Percentiles rank a stretch among this genome's conserved stretches.
Evolutionary conservation across 2,113 vertebrate genomes (phyloP).

Genomic region (Rhipidura dahli): DNA sequence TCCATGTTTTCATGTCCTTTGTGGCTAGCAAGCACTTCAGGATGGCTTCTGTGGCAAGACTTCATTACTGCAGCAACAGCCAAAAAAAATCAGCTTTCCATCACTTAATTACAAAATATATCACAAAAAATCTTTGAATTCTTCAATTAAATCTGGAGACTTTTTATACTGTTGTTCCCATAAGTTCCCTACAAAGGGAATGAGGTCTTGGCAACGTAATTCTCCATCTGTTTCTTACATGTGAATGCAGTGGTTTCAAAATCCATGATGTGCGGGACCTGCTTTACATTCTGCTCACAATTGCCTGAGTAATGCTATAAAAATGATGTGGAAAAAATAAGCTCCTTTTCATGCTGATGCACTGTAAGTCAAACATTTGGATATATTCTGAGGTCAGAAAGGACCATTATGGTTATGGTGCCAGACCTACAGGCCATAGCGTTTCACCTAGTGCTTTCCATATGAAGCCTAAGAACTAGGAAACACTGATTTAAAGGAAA

Average conservation of each 20-base stretch:
- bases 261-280: not conserved
- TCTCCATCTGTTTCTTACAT: constrained; percentile 28
- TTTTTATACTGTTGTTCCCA: not conserved
- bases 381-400: constrained; percentile 6
- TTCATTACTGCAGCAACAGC: not conserved
- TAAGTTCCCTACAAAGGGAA: not conserved
- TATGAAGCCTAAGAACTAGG: not conserved
- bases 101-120: not conserved
- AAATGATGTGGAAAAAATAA: not conserved
- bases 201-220: not conserved
- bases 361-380: not conserved
- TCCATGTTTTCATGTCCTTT: not conserved
- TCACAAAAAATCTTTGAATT: not conserved
- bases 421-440: not conserved
- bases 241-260: not conserved
- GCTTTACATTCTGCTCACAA: constrained; percentile 27
- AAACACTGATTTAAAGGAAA: not conserved
- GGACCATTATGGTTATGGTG: not conserved
- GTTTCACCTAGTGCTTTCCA: constrained; percentile 26
- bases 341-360: not conserved
- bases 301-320: constrained; percentile 24
- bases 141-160: not conserved
- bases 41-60: not conserved
- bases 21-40: not conserved
- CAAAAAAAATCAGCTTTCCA: not conserved